Conservation (phyloP, 2,888 invertebrate species). For the Drosophila colorata region DNA sequence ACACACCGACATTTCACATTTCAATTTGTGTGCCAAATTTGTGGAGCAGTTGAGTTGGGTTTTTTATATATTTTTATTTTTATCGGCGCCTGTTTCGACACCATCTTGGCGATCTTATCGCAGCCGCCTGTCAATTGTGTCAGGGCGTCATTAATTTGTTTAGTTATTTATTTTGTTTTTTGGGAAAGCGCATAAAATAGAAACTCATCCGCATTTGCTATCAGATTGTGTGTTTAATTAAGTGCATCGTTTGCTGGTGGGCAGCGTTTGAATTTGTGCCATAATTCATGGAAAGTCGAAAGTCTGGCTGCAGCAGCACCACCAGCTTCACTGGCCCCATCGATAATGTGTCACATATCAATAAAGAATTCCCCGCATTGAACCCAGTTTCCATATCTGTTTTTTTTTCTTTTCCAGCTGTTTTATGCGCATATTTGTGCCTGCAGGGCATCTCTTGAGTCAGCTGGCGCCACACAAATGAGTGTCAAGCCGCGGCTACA, state of each 20-base stretch:
- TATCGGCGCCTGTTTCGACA: constrained; percentile 55
- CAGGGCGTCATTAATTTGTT: constrained; percentile 61
- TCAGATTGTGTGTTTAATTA: constrained; percentile 60
- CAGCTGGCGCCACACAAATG: constrained; percentile 46
- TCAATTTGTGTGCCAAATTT: constrained; percentile 67
- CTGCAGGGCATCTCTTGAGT: constrained; percentile 51
- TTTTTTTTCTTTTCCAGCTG: constrained; percentile 17
- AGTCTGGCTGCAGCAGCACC: constrained; percentile 23
- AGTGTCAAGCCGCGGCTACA: constrained; percentile 44
- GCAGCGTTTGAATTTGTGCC: constrained; percentile 55
- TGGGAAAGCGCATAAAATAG: constrained; percentile 64
- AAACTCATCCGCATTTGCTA: constrained; percentile 54
- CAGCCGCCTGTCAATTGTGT: constrained; percentile 58
- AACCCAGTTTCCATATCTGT: constrained; percentile 4
- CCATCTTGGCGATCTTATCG: constrained; percentile 59
- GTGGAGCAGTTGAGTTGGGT: constrained; percentile 56
- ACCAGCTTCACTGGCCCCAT: constrained; percentile 12
- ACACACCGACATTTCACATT: constrained; percentile 57
- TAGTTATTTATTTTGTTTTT: constrained; percentile 19
- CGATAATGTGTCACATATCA: constrained; percentile 71
- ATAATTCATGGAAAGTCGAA: constrained; percentile 64
- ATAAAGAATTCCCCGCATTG: constrained; percentile 73
- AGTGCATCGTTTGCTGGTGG: constrained; percentile 59
- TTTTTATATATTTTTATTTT: constrained; percentile 11
- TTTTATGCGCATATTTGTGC: constrained; percentile 46